Evolutionary conservation across 2,888 invertebrate genomes (phyloP).

Genomic region (Augiades crinisus): DNA sequence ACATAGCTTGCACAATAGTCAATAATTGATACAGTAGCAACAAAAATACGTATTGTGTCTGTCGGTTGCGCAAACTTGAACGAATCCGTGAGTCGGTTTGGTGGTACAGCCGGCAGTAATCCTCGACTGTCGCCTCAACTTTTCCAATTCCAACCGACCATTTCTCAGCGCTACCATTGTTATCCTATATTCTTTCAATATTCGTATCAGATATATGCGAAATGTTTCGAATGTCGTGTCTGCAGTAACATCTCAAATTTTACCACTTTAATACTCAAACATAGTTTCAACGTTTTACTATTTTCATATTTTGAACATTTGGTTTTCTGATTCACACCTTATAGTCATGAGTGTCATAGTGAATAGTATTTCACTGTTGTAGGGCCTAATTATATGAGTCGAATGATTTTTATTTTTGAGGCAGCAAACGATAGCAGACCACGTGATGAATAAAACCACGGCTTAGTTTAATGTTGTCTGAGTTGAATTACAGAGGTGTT

Average conservation of each 20-base stretch:
- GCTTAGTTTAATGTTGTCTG: too few relatives aligned
- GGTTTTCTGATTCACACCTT: not conserved
- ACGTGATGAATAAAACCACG: too few relatives aligned
- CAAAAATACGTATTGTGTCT: slow-evolving; percentile 7
- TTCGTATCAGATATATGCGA: slow-evolving; percentile 30
- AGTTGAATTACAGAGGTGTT: too few relatives aligned
- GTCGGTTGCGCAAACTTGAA: slow-evolving; percentile 3
- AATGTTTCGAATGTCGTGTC: slow-evolving; percentile 22
- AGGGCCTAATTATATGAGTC: too few relatives aligned
- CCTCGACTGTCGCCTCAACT: slow-evolving; percentile 56
- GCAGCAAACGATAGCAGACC: too few relatives aligned
- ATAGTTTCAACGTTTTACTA: slow-evolving; percentile 7
- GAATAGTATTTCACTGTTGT: too few relatives aligned
- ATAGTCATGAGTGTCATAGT: too few relatives aligned
- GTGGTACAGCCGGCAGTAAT: slow-evolving; percentile 50
- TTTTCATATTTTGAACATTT: not conserved
- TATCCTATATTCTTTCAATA: slow-evolving; percentile 31
- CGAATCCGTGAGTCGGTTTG: not conserved
- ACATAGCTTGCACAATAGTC: too few relatives aligned
- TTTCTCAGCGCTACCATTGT: slow-evolving; percentile 39
- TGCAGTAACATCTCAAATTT: not conserved
- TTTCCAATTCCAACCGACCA: slow-evolving; percentile 63
- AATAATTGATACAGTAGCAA: not conserved
- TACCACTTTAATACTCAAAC: not conserved
- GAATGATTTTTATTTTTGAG: too few relatives aligned